Conservation (phyloP, 2,113 vertebrate species). For the Machaerirhynchus nigripectus region DNA sequence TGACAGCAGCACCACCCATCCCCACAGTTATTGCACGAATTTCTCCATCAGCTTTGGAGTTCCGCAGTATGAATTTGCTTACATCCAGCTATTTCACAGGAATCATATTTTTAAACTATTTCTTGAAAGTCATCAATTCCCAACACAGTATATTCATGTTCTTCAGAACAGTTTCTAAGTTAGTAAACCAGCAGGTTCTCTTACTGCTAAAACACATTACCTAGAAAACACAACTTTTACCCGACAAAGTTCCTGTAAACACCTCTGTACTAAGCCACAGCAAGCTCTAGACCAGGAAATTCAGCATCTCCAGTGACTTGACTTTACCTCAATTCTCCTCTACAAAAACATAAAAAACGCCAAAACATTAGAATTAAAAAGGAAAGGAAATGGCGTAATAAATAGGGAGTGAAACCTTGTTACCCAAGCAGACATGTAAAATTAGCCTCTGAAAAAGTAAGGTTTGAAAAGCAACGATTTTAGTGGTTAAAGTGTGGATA, state of each 20-base stretch:
- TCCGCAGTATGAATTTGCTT: background rate
- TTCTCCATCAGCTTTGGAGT: background rate
- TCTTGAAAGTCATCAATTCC: background rate
- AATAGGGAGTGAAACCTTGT: background rate
- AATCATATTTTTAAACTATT: background rate
- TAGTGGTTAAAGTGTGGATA: slow-evolving; percentile 2
- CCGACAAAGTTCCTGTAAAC: background rate
- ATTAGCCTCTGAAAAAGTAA: background rate
- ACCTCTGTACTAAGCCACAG: background rate
- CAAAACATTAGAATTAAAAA: background rate
- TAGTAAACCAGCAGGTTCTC: background rate
- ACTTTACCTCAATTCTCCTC: background rate
- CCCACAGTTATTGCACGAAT: fast-evolving
- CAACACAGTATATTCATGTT: background rate
- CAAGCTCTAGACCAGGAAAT: background rate
- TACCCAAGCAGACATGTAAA: background rate
- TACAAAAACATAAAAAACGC: background rate
- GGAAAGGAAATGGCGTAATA: background rate
- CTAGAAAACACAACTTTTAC: background rate
- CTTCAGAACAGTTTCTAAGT: background rate
- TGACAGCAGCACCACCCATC: background rate
- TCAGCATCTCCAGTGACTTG: slow-evolving; percentile 42
- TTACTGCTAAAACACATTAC: background rate
- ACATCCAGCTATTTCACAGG: background rate
- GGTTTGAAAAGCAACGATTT: background rate